Base-by-base conservation (phyloP, 2,888 invertebrate species). In the Troides aeacus region DNA sequence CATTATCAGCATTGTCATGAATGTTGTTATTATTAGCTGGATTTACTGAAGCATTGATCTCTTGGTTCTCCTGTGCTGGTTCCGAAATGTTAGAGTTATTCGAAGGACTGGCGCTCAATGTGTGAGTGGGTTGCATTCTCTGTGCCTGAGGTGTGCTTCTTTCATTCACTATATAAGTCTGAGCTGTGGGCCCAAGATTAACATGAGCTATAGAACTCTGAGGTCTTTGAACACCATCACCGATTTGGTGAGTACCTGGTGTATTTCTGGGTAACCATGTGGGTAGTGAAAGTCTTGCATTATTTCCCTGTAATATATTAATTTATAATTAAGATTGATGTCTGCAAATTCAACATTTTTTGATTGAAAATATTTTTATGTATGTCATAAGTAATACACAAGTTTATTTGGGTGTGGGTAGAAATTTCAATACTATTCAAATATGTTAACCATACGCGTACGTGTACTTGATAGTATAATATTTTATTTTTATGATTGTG, bases 1-100 rank as follows among this genome's bases (percentile, higher is more conserved):
- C 92, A 82, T 89, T 90, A 72, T 92, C 92, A 39, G 81, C 83
- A 78, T 88, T 89, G 71, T 91, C 90, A 81, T 89, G 85, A 67
- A 90, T 89, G 73, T 92, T 91, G 73, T 92, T 92, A 71, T 91
- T 92, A 73, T 91, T 92, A 3, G 90, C 84, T 0, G 91, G 90
- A 75, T 92, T 92, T 36, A 90, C 87, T 0, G 91, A 89, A 6
- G 86, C 84, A 80, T 90, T 90, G 64, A 89, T 87, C 69, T 91
- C 91, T 1, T 81, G 82, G 15, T 84, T 81, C 46, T 87, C 87
- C n/a, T 76, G 82, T 3, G 72, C 81, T 50, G 81, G 84, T 12
- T 88, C 87, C 0, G 90, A 84, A 5, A 88, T 70, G 71, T 86
- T 87, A 0, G 90, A 85, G 15, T 90, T 88, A 74, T 85, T 84